Evolutionary conservation across 2,113 vertebrate genomes (phyloP).

Genomic region (Tricholaema leucomelas): DNA sequence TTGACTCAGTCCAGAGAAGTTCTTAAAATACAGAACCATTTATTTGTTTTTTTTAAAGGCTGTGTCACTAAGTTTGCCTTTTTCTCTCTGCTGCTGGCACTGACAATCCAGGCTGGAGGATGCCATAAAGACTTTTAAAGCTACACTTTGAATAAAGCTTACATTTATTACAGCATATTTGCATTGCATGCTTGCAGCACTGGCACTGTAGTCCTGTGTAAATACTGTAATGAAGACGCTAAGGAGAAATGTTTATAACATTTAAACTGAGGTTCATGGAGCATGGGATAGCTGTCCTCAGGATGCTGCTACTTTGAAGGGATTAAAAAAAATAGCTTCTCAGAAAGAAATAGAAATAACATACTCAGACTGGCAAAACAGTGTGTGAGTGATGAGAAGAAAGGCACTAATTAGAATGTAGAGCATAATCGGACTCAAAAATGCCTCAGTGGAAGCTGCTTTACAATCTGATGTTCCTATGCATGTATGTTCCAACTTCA

Average conservation of each 20-base stretch:
- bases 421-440: constrained; percentile 6
- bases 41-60: too few species aligned
- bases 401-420: neutral
- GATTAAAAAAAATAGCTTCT: constrained; percentile 24
- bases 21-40: neutral
- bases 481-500: too few species aligned
- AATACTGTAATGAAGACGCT: constrained; percentile 36
- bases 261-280: constrained; percentile 36
- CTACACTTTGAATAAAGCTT: constrained; percentile 30
- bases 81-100: neutral
- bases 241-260: neutral
- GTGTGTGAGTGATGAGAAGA: neutral
- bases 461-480: neutral
- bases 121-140: neutral
- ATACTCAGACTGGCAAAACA: neutral
- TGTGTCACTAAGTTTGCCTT: neutral
- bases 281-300: neutral
- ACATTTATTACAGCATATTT: constrained; percentile 3
- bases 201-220: neutral
- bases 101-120: neutral
- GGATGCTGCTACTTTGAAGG: neutral
- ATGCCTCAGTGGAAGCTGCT: neutral
- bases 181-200: constrained; percentile 2
- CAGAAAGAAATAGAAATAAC: neutral
- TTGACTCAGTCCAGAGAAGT: neutral